Evolutionary conservation across 2,113 vertebrate species (phyloP).

Genomic region (Pomatorhinus ruficollis): DNA sequence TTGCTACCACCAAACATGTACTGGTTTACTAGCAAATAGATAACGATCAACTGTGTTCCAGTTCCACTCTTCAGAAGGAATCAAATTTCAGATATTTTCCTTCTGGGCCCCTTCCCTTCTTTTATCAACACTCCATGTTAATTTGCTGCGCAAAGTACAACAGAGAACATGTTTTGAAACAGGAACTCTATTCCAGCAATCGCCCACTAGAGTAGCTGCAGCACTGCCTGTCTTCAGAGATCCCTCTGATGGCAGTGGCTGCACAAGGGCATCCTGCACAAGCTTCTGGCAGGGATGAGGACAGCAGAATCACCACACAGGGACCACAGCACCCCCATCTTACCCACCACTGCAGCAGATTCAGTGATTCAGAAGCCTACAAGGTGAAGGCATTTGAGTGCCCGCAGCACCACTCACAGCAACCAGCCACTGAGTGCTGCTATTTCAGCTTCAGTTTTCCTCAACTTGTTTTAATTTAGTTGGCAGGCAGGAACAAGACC

Average conservation of each 20-base stretch:
- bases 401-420: not conserved
- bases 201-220: not conserved
- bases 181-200: not conserved
- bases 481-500: not conserved
- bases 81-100: not conserved
- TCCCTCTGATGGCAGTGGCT: fast-evolving
- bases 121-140: not conserved
- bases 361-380: not conserved
- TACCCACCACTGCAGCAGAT: not conserved
- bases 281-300: not conserved
- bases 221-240: not conserved
- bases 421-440: not conserved
- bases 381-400: not conserved
- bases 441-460: not conserved
- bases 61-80: not conserved
- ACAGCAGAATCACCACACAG: not conserved
- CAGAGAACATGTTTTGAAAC: not conserved
- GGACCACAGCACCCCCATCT: no score
- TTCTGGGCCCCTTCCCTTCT: not conserved
- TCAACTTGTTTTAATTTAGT: not conserved
- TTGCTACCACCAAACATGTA: not conserved
- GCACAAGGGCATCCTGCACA: not conserved
- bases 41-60: not conserved
- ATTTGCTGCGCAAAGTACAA: not conserved
- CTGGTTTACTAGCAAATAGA: not conserved